phyloP scores from a whole-genome alignment of 2,888 invertebrate genomes.

The Drosophila tanythrix region DNA sequence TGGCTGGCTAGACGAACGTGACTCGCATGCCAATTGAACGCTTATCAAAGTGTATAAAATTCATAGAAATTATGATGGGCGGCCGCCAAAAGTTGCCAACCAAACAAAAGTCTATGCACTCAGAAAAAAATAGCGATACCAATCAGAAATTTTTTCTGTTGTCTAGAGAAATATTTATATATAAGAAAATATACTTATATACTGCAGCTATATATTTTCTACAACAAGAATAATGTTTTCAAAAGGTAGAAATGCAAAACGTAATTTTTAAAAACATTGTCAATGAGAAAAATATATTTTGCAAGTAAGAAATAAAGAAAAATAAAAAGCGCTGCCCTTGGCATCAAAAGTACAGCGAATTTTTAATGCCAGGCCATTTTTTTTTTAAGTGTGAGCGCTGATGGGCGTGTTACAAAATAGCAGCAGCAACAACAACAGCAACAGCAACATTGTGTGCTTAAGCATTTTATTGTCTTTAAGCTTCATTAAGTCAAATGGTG shows the following conservation, averaged over 20 bases:
- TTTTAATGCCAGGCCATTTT: neutral
- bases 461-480: constrained; percentile 79
- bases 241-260: neutral
- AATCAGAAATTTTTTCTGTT: neutral
- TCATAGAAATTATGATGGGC: constrained; percentile 79
- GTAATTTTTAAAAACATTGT: neutral
- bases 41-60: constrained; percentile 78
- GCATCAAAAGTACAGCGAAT: neutral
- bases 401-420: constrained; percentile 15
- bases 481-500: constrained; percentile 78
- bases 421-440: constrained; percentile 2
- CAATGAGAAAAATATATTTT: neutral
- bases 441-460: constrained; percentile 61
- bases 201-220: neutral
- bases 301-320: neutral
- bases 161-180: neutral
- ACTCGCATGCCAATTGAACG: constrained; percentile 74
- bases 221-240: neutral
- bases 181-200: no score
- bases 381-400: constrained; percentile 10
- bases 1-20: constrained; percentile 51
- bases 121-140: neutral
- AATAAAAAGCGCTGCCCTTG: neutral
- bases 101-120: neutral
- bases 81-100: constrained; percentile 52